Base-by-base conservation (phyloP, 2,113 vertebrate species). In the Gasterosteus nipponicus region DNA sequence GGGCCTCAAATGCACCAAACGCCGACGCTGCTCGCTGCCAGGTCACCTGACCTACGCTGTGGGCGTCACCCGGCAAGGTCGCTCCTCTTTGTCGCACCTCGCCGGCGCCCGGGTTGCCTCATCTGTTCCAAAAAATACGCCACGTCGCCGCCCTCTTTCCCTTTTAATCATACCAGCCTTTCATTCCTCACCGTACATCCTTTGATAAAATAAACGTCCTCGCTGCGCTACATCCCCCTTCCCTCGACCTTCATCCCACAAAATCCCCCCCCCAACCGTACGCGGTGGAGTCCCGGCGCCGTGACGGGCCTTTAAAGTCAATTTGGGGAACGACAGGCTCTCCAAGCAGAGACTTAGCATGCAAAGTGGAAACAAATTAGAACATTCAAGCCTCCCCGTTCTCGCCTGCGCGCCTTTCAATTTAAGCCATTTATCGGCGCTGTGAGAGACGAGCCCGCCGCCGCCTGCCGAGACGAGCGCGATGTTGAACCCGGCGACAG, bases 381-480 rank as follows among this genome's bases (percentile, higher is more conserved):
- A 18, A 59, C 33, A 51, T 70, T n/a, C 22, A 53, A 46, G 69
- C 59, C 46, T 41, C 46, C 57, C n/a, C 19, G 38, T 58, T 77
- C 63, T 60, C 33, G 31, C 62, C 58, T 42, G 57, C 14, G 16
- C 49, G 44, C 47, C 63, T 57, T 38, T 53, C 63, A 69, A 69
- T 84, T 84, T 59, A 54, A 51, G 53, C 22, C 54, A 60, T 72
- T 77, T 49, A 68, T 49, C 18, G 10, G 51, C 56, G 65, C 44
- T 63, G 56, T 74, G 53, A 78, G 39, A 44, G 53, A 80, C 57
- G 68, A 70, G 46, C 71, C 41, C 64, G 41, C 54, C 47, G 2
- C 44, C 59, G 73, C 49, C 42, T 19, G 42, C 10, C 49, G 33
- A 64, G 56, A 73, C 12, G 8, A 63, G 62, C 59, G 29, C 35